phyloP scores from a whole-genome alignment of 2,113 vertebrate genomes.

The Pterocles burchelli region DNA sequence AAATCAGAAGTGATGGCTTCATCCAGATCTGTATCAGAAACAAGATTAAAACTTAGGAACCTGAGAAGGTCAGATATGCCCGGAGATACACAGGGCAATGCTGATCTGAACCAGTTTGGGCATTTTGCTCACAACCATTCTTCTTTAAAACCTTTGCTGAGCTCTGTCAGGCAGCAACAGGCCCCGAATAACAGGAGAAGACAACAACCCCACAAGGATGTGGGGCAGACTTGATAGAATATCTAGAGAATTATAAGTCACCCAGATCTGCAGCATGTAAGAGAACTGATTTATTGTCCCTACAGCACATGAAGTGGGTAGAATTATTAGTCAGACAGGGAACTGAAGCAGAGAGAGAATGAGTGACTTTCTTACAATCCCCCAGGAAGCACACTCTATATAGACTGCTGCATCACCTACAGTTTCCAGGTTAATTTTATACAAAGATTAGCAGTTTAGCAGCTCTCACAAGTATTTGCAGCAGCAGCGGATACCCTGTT shows the following conservation, averaged over 20 bases:
- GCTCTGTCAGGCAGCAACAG: not conserved
- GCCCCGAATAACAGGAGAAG: not conserved
- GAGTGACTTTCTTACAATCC: not conserved
- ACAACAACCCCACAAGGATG: not conserved
- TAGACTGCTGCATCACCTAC: not conserved
- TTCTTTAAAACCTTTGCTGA: not conserved
- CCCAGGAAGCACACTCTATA: not conserved
- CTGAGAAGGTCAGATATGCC: no score
- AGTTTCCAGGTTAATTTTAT: not conserved
- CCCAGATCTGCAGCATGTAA: not conserved
- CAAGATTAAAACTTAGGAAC: not conserved
- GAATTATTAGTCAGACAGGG: not conserved
- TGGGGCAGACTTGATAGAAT: not conserved
- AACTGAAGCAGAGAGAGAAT: not conserved
- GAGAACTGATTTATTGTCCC: not conserved
- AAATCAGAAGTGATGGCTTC: not conserved
- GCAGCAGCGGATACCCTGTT: not conserved
- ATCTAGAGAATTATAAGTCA: not conserved
- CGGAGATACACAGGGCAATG: not conserved
- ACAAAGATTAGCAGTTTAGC: not conserved
- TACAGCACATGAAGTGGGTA: not conserved
- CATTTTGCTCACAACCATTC: not conserved
- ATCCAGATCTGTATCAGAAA: not conserved
- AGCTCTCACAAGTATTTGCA: not conserved
- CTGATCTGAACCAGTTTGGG: not conserved